Percentiles rank a stretch among this genome's conserved stretches.
These are phyloP conservation scores for Gastracanthus pulcherrimus DNA, from an alignment of 2,888 invertebrate genomes.

Conservation along the genomic window DNA sequence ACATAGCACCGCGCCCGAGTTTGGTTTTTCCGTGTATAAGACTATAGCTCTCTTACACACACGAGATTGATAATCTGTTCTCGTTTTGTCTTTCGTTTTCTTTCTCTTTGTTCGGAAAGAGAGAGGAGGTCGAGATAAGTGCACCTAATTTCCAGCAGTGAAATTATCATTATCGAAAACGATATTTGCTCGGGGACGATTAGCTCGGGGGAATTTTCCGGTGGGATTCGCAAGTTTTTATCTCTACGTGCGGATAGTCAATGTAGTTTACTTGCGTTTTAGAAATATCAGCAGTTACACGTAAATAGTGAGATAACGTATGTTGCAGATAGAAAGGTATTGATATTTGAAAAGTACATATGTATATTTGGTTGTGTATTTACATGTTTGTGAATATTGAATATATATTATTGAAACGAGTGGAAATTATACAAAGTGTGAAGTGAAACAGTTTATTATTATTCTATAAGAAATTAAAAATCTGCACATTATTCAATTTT, in stretches of 20 bases:
- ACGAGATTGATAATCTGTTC: neutral
- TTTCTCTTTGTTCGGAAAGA: neutral
- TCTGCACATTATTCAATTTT: too few species aligned
- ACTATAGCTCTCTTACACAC: neutral
- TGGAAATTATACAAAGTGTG: too few species aligned
- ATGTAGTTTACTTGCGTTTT: neutral
- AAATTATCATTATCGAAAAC: conserved; percentile 42
- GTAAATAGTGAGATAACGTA: neutral
- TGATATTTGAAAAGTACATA: too few species aligned
- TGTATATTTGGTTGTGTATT: too few species aligned
- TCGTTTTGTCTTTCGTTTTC: neutral
- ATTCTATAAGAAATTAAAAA: too few species aligned
- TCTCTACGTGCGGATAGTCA: neutral
- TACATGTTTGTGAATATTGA: too few species aligned
- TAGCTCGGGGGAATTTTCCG: conserved; percentile 18
- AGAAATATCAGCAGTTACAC: neutral
- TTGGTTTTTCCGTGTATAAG: neutral
- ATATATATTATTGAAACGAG: too few species aligned
- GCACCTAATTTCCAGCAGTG: conserved; percentile 27
- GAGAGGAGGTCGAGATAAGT: neutral
- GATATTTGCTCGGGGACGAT: neutral
- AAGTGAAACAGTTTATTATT: too few species aligned
- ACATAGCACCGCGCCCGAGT: neutral
- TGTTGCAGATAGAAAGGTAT: too few species aligned
- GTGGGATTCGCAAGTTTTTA: neutral